phyloP scores from a whole-genome alignment of 2,113 vertebrate species.

The Tyrannus savana region DNA sequence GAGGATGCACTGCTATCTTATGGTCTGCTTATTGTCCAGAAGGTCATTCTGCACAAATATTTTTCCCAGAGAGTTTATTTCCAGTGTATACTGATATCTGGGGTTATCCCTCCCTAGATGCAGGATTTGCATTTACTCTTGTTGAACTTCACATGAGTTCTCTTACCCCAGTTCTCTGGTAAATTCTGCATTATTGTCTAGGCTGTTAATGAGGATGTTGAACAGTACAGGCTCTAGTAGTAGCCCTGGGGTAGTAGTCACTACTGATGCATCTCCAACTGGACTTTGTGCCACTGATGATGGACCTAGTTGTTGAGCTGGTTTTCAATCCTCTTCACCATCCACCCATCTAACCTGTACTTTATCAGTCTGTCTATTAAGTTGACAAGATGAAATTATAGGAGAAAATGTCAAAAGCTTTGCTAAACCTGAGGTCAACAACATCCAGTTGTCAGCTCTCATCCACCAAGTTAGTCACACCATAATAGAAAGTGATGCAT shows the following conservation, averaged over 20 bases:
- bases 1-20: background rate
- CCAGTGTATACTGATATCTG: background rate
- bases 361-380: background rate
- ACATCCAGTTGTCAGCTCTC: background rate
- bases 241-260: background rate
- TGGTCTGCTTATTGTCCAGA: background rate
- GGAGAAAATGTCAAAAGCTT: background rate
- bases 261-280: accelerated
- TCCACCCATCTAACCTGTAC: background rate
- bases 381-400: background rate
- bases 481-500: background rate
- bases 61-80: background rate
- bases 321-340: background rate
- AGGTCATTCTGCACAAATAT: background rate
- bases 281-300: background rate
- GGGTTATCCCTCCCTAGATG: background rate
- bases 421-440: background rate
- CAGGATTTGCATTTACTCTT: background rate
- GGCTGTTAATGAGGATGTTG: background rate
- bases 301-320: background rate
- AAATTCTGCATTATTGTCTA: background rate
- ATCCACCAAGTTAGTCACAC: background rate
- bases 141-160: background rate
- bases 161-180: background rate
- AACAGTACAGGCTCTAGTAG: background rate